Conservation (phyloP, 2,113 vertebrate genomes). For the Pomatostomus ruficeps region DNA sequence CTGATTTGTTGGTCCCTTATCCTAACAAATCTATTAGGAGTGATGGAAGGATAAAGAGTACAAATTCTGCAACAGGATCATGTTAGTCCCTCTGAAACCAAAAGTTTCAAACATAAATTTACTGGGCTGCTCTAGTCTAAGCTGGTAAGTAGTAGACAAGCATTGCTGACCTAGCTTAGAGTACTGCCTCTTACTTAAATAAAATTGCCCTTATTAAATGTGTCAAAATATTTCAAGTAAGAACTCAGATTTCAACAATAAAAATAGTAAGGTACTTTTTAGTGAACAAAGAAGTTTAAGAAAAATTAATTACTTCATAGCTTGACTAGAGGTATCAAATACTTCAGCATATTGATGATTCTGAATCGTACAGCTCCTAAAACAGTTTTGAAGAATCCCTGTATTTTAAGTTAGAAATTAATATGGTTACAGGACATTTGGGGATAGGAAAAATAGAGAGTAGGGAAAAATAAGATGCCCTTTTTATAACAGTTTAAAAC, state of each 20-base stretch:
- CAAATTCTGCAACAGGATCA: neutral
- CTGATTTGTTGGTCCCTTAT: slow-evolving; percentile 2
- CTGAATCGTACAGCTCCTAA: neutral
- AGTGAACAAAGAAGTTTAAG: neutral
- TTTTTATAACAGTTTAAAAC: neutral
- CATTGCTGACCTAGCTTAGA: neutral
- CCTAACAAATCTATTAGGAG: neutral
- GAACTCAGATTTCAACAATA: neutral
- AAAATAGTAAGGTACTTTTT: neutral
- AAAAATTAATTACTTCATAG: neutral
- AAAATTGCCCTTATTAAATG: neutral
- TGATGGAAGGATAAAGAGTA: neutral
- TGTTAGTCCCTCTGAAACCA: neutral
- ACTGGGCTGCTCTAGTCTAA: neutral
- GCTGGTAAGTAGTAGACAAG: neutral
- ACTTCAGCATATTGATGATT: neutral
- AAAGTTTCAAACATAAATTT: neutral
- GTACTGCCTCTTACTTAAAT: neutral
- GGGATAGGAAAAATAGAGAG: neutral
- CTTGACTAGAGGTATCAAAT: neutral
- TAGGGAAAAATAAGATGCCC: neutral
- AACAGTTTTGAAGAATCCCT: neutral
- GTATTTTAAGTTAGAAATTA: neutral
- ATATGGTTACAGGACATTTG: neutral
- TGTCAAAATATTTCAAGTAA: neutral